These are phyloP conservation scores for Ara ararauna DNA, from an alignment of 2,797 vertebrate genomes.

Conservation along the genomic window DNA sequence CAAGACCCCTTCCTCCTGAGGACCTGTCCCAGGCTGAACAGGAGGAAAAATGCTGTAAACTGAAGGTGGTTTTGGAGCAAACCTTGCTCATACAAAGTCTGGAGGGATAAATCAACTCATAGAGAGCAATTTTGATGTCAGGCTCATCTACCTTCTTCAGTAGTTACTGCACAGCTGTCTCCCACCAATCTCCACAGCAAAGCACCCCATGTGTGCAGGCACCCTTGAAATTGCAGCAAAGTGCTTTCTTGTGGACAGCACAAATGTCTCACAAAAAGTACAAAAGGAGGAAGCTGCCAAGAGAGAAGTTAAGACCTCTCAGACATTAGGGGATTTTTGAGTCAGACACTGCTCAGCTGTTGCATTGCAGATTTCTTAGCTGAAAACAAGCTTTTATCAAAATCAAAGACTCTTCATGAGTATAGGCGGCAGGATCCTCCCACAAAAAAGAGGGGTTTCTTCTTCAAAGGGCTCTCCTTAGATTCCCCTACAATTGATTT, in stretches of 20 bases:
- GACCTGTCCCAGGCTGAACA: not conserved
- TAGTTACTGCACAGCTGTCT: not conserved
- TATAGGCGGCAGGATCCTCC: not conserved
- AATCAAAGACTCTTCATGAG: constrained; percentile 16
- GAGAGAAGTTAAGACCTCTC: constrained; percentile 36
- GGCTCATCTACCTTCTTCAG: not conserved
- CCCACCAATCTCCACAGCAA: not conserved
- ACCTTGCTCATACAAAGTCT: not conserved
- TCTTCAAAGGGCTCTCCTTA: constrained; percentile 39
- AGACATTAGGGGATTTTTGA: not conserved
- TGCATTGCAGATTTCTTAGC: constrained; percentile 30
- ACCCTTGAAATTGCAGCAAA: not conserved
- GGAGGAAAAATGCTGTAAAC: not conserved
- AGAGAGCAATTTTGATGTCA: not conserved
- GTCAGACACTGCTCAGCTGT: constrained; percentile 43
- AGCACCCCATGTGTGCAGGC: not conserved
- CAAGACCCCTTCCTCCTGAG: not conserved
- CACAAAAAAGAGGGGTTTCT: constrained; percentile 21
- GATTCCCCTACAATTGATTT: constrained; percentile 34
- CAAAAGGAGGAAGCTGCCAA: not conserved
- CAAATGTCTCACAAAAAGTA: not conserved
- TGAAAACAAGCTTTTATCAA: constrained; percentile 7
- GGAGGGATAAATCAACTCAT: not conserved
- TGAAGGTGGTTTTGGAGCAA: not conserved
- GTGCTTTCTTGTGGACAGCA: not conserved